These are phyloP conservation scores for Crenichthys baileyi DNA, from an alignment of 2,797 vertebrate genomes.

Conservation along the genomic window DNA sequence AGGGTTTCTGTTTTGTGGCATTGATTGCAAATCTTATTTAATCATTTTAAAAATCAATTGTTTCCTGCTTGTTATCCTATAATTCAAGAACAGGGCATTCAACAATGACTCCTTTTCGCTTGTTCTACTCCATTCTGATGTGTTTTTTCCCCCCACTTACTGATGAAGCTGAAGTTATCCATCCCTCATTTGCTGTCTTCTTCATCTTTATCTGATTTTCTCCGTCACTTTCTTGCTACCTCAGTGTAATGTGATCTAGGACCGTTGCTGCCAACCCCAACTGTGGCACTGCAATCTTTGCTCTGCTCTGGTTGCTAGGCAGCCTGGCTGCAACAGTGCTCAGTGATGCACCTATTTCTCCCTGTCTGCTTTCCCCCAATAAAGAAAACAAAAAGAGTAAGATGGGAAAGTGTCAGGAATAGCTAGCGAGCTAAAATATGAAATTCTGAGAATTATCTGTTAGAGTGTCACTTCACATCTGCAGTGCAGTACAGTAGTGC, in stretches of 20 bases:
- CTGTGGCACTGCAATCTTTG: slow-evolving; percentile 70
- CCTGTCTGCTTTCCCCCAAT: slow-evolving; percentile 22
- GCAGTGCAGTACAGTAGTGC: slow-evolving; percentile 57
- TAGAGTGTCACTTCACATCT: slow-evolving; percentile 55
- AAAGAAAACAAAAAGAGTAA: slow-evolving; percentile 28
- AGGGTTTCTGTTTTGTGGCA: slow-evolving; percentile 1
- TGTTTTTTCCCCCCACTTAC: slow-evolving; percentile 30
- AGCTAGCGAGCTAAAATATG: slow-evolving; percentile 37
- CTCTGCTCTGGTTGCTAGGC: slow-evolving; percentile 79
- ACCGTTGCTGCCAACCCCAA: slow-evolving; percentile 69
- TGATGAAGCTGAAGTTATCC: slow-evolving; percentile 21
- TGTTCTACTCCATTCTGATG: slow-evolving; percentile 18
- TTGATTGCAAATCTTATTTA: slow-evolving; percentile 8
- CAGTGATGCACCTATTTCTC: slow-evolving; percentile 61
- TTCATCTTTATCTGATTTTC: slow-evolving; percentile 64
- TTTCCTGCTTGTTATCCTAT: slow-evolving; percentile 45
- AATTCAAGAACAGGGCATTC: slow-evolving; percentile 36
- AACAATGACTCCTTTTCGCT: slow-evolving; percentile 33
- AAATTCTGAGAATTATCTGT: slow-evolving; percentile 52
- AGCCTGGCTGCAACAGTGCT: slow-evolving; percentile 67
- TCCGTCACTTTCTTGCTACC: slow-evolving; percentile 74
- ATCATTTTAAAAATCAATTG: slow-evolving; percentile 16
- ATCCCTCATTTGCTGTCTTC: slow-evolving; percentile 55
- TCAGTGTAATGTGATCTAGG: slow-evolving; percentile 83
- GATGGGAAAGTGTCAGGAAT: slow-evolving; percentile 19